A percentile compares a stretch with the other conserved stretches of the same genome.
Conservation (phyloP, 1,140 invertebrate genomes). For the Eueides isabella region DNA sequence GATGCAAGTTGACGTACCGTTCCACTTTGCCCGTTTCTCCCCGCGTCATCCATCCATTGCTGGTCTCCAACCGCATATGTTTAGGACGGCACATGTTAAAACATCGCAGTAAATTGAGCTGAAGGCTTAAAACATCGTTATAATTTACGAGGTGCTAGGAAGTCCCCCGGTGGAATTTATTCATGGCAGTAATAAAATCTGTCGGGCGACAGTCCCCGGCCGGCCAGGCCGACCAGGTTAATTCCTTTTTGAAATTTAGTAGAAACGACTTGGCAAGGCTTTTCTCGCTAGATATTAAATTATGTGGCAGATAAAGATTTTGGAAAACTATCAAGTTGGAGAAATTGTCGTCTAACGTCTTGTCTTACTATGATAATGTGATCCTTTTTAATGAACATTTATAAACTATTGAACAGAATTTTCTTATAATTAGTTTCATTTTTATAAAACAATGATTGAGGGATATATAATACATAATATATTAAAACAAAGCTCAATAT, state of each 20-base stretch:
- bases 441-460: too few relatives aligned
- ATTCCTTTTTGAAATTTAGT: conserved; percentile 67
- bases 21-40: conserved; percentile 37
- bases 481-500: too few relatives aligned
- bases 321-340: conserved; percentile 31
- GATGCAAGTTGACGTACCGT: conserved; percentile 30
- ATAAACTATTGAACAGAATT: background rate
- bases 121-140: conserved; percentile 56
- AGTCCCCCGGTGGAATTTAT: conserved; percentile 63
- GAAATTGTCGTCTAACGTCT: conserved; percentile 7
- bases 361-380: background rate
- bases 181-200: conserved; percentile 72
- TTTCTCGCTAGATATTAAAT: conserved; percentile 50
- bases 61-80: conserved; percentile 34
- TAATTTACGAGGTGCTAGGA: conserved; percentile 62
- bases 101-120: conserved; percentile 51
- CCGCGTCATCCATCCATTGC: conserved; percentile 53
- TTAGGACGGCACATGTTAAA: conserved; percentile 43
- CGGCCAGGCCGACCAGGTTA: conserved; percentile 54
- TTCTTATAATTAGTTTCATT: background rate
- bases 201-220: conserved; percentile 55
- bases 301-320: conserved; percentile 43
- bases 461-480: too few relatives aligned
- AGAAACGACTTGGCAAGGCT: conserved; percentile 53
- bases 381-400: background rate